These are phyloP conservation scores for Tribolium madens DNA, from an alignment of 1,140 invertebrate species.

Conservation along the genomic window DNA sequence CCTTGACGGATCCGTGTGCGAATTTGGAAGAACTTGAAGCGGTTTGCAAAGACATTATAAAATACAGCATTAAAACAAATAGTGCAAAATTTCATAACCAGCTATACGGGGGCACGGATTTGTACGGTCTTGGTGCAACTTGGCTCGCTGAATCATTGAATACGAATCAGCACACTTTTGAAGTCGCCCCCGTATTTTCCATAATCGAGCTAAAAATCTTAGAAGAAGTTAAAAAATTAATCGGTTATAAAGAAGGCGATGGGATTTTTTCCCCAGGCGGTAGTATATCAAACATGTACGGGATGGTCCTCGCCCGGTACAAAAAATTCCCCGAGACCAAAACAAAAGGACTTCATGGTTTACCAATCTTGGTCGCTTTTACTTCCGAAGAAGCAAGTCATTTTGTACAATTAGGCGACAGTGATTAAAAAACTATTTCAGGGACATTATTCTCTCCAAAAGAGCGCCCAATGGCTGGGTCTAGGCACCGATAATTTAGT, in stretches of 20 bases:
- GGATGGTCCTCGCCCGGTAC: conserved; percentile 83
- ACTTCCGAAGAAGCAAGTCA: conserved; percentile 80
- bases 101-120: conserved; percentile 79
- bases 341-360: conserved; percentile 72
- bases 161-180: conserved; percentile 84
- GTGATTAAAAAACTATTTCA: conserved; percentile 55
- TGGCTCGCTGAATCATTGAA: conserved; percentile 83
- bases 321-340: conserved; percentile 81
- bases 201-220: conserved; percentile 78
- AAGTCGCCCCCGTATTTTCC: conserved; percentile 82
- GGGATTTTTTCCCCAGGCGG: conserved; percentile 87
- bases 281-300: conserved; percentile 87
- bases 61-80: conserved; percentile 80
- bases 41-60: conserved; percentile 68
- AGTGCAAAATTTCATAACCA: conserved; percentile 82
- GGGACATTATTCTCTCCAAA: conserved; percentile 90
- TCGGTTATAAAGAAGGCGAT: conserved; percentile 77
- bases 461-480: conserved; percentile 84
- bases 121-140: conserved; percentile 79
- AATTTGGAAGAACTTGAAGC: conserved; percentile 31
- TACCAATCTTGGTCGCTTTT: conserved; percentile 75
- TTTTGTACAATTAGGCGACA: background rate
- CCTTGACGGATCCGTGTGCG: background rate
- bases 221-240: conserved; percentile 71
- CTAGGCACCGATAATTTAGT: conserved; percentile 82